These are phyloP conservation scores for Drosophila varians DNA, from an alignment of 1,140 invertebrate species.

Conservation along the genomic window DNA sequence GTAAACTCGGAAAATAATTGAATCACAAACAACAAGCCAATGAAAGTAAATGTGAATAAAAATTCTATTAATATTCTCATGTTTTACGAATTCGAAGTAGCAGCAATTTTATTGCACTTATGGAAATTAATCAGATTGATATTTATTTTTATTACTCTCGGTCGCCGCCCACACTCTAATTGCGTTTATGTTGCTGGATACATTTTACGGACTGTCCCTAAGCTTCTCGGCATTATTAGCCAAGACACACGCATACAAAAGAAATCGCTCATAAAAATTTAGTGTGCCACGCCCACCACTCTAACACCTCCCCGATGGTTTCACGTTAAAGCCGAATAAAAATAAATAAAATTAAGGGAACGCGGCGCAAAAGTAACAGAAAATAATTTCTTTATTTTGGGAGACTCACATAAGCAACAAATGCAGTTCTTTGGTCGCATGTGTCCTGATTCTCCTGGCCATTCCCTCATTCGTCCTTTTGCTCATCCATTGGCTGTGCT, in stretches of 20 bases:
- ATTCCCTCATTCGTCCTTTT: too few species aligned
- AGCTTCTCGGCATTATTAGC: conserved; percentile 24
- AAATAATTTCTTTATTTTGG: conserved; percentile 43
- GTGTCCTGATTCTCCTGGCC: conserved; percentile 2
- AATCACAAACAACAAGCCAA: too few species aligned
- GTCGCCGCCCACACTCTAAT: conserved; percentile 36
- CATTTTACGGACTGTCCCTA: conserved; percentile 28
- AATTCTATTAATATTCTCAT: too few species aligned
- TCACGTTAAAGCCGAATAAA: conserved; percentile 68
- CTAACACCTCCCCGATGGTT: conserved; percentile 45
- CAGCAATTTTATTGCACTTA: background rate
- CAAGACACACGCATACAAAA: conserved; percentile 23
- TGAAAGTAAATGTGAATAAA: too few species aligned
- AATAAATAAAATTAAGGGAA: conserved; percentile 33
- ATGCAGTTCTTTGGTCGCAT: conserved; percentile 30
- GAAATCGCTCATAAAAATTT: conserved; percentile 68
- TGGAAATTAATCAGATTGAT: conserved; percentile 53
- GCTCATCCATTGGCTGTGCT: conserved; percentile 11
- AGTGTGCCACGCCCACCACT: conserved; percentile 41
- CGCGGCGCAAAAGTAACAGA: conserved; percentile 26
- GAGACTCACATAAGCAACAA: conserved; percentile 49
- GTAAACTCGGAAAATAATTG: too few species aligned
- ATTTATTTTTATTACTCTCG: conserved; percentile 19
- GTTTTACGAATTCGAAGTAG: conserved; percentile 4
- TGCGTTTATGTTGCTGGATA: conserved; percentile 26